These are phyloP conservation scores for Chiroxiphia lanceolata DNA, from an alignment of 2,797 vertebrate genomes.

Conservation along the genomic window DNA sequence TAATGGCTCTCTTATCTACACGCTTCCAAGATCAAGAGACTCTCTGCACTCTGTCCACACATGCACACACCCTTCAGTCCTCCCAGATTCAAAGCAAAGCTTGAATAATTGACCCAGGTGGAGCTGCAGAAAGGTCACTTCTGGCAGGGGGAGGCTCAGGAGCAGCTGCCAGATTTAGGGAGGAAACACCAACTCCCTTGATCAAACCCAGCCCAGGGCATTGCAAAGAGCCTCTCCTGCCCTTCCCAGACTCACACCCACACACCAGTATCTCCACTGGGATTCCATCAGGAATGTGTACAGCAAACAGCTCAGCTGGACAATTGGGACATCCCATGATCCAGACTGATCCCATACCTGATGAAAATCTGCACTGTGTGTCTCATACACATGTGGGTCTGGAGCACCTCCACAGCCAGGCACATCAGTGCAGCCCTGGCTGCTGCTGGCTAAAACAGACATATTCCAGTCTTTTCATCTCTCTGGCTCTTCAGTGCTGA, in stretches of 20 bases:
- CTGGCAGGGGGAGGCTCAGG: neutral
- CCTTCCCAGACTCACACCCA: neutral
- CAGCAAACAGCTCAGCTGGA: neutral
- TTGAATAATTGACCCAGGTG: neutral
- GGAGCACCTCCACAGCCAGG: neutral
- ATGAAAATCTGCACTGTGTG: neutral
- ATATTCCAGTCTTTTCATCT: neutral
- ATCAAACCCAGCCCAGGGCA: neutral
- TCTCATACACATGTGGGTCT: neutral
- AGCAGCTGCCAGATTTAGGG: neutral
- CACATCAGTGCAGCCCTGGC: neutral
- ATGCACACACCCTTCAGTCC: neutral
- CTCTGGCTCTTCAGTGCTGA: neutral
- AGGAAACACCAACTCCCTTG: neutral
- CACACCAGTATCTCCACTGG: fast-evolving
- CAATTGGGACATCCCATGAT: neutral
- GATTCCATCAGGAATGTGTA: neutral
- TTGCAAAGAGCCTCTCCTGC: neutral
- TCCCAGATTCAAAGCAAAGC: neutral
- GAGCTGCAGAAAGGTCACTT: neutral
- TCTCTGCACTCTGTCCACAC: neutral
- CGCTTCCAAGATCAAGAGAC: neutral
- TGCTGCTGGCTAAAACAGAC: neutral
- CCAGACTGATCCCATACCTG: neutral
- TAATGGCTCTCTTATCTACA: neutral